phyloP scores from a whole-genome alignment of 2,888 invertebrate species.

The Diplolepis rosae region DNA sequence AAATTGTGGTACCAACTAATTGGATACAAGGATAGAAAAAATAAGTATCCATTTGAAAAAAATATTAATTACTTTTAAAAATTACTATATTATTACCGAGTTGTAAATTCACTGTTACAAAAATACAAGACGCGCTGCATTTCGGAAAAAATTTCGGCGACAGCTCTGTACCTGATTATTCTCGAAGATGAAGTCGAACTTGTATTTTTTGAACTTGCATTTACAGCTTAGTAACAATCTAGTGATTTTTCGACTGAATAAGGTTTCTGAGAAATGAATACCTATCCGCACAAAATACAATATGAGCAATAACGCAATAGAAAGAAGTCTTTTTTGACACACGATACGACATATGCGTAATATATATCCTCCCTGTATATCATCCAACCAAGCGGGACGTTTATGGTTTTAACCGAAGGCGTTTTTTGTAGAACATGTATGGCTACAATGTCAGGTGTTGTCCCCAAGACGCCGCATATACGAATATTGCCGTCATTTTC shows the following conservation, averaged over 20 bases:
- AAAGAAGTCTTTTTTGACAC: constrained; percentile 20
- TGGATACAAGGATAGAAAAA: no score
- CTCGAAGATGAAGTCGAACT: no score
- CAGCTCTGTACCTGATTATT: no score
- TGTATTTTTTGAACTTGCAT: no score
- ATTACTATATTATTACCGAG: no score
- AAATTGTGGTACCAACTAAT: constrained; percentile 1
- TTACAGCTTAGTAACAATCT: no score
- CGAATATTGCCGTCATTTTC: constrained; percentile 38
- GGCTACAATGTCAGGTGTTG: constrained; percentile 52
- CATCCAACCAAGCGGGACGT: constrained; percentile 57
- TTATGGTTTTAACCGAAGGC: constrained; percentile 59
- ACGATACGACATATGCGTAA: constrained; percentile 47
- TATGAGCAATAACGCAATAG: constrained; percentile 24
- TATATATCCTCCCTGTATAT: constrained; percentile 68
- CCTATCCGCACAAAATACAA: constrained; percentile 18
- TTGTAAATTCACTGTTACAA: no score
- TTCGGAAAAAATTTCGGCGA: no score
- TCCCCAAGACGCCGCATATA: constrained; percentile 22
- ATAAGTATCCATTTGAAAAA: no score
- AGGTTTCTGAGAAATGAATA: no score
- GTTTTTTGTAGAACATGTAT: constrained; percentile 55
- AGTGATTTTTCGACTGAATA: no score
- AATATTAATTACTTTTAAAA: no score
- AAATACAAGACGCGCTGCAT: background rate